These are phyloP conservation scores for Schizopygopsis pylzovi DNA, from an alignment of 2,797 vertebrate species.

Conservation along the genomic window DNA sequence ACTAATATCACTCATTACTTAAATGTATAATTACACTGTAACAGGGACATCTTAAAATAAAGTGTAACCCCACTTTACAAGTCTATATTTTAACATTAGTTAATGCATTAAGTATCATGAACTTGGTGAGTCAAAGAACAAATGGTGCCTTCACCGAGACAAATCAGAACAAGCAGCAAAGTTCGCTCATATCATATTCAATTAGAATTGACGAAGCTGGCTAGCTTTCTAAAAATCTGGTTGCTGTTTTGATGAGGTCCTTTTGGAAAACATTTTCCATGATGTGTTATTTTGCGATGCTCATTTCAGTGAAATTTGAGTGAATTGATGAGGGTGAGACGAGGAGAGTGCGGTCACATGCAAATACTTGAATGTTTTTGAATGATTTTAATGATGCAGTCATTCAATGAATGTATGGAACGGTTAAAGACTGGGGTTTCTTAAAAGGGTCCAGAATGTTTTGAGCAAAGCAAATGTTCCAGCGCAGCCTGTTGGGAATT, in stretches of 20 bases:
- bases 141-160: background rate
- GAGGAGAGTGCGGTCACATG: constrained; percentile 33
- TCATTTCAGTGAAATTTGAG: constrained; percentile 31
- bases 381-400: constrained; percentile 35
- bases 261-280: constrained; percentile 33
- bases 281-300: constrained; percentile 23
- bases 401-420: constrained; percentile 11
- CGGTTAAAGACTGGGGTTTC: constrained; percentile 14
- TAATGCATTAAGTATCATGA: background rate
- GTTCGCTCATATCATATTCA: constrained; percentile 11
- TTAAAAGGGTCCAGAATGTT: constrained; percentile 31
- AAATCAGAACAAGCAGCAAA: background rate
- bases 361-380: constrained; percentile 35
- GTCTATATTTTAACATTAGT: background rate
- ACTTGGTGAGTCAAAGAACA: background rate
- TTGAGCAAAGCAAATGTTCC: constrained; percentile 13
- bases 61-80: too few species aligned
- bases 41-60: too few species aligned
- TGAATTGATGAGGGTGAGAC: constrained; percentile 25
- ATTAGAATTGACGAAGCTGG: constrained; percentile 21
- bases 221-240: constrained; percentile 34
- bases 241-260: constrained; percentile 39
- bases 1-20: too few species aligned
- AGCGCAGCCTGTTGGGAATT: constrained; percentile 17
- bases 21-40: too few species aligned